Conservation (phyloP, 2,113 vertebrate species). For the Cisticola juncidis region DNA sequence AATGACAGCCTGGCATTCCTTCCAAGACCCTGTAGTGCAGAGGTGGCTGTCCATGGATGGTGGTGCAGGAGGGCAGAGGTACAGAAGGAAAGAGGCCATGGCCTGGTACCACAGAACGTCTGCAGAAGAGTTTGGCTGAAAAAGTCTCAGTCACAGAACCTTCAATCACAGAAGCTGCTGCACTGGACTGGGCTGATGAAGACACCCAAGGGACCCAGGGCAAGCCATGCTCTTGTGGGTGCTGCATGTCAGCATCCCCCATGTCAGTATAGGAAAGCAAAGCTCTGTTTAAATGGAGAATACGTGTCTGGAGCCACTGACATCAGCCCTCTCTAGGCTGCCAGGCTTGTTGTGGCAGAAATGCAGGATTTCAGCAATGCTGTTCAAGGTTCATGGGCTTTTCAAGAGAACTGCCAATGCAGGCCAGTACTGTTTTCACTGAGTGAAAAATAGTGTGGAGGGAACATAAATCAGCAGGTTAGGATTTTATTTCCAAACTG, state of each 20-base stretch:
- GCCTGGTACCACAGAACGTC: rapidly evolving
- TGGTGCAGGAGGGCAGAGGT: background rate
- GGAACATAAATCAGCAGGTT: background rate
- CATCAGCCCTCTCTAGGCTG: background rate
- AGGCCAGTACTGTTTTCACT: background rate
- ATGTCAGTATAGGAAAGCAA: background rate
- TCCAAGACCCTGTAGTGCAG: rapidly evolving
- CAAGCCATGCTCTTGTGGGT: background rate
- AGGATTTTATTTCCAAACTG: background rate
- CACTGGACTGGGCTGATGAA: background rate
- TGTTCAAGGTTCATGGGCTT: background rate
- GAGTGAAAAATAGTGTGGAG: background rate
- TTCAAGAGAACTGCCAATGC: background rate
- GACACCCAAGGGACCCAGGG: no score
- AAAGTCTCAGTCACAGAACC: background rate
- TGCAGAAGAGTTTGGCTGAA: background rate
- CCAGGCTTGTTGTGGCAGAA: background rate
- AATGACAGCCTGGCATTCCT: background rate
- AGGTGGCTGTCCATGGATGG: background rate
- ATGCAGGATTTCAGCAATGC: background rate
- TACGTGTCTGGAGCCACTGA: background rate
- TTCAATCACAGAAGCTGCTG: background rate
- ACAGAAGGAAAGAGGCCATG: background rate
- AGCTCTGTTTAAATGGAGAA: background rate
- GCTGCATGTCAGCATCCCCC: background rate